Evolutionary conservation across 2,888 invertebrate species (phyloP).

Genomic region (Stenodema calcarata): DNA sequence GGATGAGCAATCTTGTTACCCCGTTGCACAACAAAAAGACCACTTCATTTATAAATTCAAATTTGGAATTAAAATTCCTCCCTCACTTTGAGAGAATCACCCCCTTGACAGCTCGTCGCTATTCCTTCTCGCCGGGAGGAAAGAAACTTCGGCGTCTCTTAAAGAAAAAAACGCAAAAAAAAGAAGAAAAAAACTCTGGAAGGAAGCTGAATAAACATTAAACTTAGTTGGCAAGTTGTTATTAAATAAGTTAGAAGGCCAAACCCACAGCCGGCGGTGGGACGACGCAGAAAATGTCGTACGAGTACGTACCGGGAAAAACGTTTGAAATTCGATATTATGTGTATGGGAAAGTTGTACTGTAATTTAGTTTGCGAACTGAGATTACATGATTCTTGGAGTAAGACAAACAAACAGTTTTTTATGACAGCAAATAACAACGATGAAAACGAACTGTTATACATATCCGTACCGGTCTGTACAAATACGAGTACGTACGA

Average conservation of each 20-base stretch:
- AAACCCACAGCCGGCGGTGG: background rate
- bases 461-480: too few relatives aligned
- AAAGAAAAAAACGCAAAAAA: background rate
- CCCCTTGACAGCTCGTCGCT: constrained; percentile 37
- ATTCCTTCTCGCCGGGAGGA: background rate
- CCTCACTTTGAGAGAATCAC: constrained; percentile 27
- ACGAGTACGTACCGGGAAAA: background rate
- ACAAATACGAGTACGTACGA: too few relatives aligned
- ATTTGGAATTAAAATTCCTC: constrained; percentile 41
- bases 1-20: background rate
- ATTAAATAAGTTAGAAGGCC: constrained; percentile 35
- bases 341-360: background rate
- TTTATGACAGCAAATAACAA: too few relatives aligned
- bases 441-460: too few relatives aligned
- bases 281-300: background rate
- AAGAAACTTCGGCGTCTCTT: constrained; percentile 35
- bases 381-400: too few relatives aligned
- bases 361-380: too few relatives aligned
- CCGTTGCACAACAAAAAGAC: background rate
- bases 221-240: constrained; percentile 44
- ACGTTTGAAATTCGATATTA: background rate
- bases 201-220: constrained; percentile 41
- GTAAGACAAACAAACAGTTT: too few relatives aligned
- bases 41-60: constrained; percentile 43
- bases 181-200: background rate